These are phyloP conservation scores for Pantherophis alleghaniensis DNA, from an alignment of 2,797 vertebrate genomes.

Conservation along the genomic window DNA sequence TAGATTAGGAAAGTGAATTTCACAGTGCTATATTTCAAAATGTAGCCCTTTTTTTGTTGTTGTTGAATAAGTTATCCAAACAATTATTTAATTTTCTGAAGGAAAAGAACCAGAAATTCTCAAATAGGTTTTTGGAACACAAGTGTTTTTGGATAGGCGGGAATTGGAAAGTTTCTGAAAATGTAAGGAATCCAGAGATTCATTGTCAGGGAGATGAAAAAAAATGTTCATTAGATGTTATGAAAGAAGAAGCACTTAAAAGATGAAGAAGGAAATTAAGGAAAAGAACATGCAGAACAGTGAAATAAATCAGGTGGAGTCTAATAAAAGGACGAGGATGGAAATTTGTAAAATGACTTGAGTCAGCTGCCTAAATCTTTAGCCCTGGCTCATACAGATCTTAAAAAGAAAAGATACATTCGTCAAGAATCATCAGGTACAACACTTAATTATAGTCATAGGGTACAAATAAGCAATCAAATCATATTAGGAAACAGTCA, in stretches of 20 bases:
- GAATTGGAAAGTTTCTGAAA: not conserved
- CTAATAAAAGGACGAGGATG: not conserved
- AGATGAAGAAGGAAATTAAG: not conserved
- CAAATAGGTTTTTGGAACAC: not conserved
- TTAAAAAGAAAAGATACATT: not conserved
- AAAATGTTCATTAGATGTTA: not conserved
- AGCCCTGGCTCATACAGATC: not conserved
- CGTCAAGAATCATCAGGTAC: too few relatives aligned
- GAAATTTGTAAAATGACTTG: not conserved
- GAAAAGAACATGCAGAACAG: not conserved
- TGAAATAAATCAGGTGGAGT: too few relatives aligned
- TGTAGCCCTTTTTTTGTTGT: not conserved
- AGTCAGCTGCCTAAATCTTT: not conserved
- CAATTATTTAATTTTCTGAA: not conserved
- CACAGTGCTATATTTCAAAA: not conserved
- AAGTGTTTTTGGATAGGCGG: not conserved
- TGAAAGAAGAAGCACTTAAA: not conserved
- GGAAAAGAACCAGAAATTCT: not conserved
- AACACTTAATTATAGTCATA: too few relatives aligned
- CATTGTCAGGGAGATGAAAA: not conserved
- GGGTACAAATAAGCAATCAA: too few relatives aligned
- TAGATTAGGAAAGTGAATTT: not conserved
- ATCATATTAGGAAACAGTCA: too few relatives aligned
- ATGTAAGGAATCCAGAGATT: not conserved
- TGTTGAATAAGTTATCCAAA: not conserved